Conservation (phyloP, 2,797 vertebrate species). For the Microctenopoma stevenorrisi region DNA sequence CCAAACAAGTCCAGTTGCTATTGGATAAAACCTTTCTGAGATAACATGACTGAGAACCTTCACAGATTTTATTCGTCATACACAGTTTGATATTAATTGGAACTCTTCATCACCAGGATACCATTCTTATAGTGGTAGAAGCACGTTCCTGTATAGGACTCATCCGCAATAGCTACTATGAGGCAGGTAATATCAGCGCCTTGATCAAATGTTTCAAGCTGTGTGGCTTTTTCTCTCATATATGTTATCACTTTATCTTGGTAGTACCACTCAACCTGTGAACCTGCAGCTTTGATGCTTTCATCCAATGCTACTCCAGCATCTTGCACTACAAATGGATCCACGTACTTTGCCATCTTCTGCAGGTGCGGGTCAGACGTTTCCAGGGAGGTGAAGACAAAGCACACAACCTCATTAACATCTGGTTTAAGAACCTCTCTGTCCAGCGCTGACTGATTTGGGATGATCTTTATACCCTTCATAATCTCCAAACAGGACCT, state of each 20-base stretch:
- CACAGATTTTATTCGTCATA: no score
- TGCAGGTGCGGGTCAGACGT: conserved; percentile 1
- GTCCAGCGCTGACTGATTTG: conserved; percentile 7
- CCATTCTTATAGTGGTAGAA: conserved; percentile 48
- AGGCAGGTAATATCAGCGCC: no score
- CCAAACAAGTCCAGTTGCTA: no score
- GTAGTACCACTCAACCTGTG: conserved; percentile 5
- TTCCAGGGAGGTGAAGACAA: conserved; percentile 37
- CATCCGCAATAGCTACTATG: conserved; percentile 10
- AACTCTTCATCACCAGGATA: neutral
- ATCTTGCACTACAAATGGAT: neutral
- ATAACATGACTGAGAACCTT: no score
- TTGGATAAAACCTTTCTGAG: no score
- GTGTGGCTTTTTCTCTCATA: conserved; percentile 3
- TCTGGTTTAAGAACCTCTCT: conserved; percentile 8
- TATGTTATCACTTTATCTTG: neutral
- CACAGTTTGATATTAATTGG: no score
- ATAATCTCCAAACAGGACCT: conserved; percentile 42
- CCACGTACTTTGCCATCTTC: neutral
- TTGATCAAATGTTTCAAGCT: no score
- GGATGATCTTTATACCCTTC: conserved; percentile 6
- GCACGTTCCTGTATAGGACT: conserved; percentile 31
- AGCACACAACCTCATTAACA: conserved; percentile 19
- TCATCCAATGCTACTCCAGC: accelerated
- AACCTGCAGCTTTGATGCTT: neutral